phyloP scores from a whole-genome alignment of 2,888 invertebrate species.

The Melanargia galathea region DNA sequence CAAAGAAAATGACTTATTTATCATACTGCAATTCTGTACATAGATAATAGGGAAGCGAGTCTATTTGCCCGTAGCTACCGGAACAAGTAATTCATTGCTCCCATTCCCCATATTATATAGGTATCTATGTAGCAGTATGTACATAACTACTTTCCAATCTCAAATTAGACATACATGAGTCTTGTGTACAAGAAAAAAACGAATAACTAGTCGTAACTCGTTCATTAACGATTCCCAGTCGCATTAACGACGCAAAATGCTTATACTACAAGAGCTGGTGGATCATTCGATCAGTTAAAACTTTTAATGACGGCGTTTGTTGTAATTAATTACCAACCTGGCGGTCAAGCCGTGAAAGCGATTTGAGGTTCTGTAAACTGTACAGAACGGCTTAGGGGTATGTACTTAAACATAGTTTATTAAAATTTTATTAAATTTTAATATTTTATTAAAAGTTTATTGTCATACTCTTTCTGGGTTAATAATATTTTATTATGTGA shows the following conservation, averaged over 20 bases:
- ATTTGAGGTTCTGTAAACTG: too few species aligned
- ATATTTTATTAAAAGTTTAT: too few species aligned
- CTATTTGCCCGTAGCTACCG: constrained; percentile 21
- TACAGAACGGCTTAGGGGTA: too few species aligned
- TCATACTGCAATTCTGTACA: background rate
- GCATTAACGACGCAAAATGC: constrained; percentile 38
- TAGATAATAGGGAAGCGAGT: background rate
- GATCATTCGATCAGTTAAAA: background rate
- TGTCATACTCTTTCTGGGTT: too few species aligned
- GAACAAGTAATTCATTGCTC: constrained; percentile 34
- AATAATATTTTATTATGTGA: too few species aligned
- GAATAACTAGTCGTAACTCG: constrained; percentile 38
- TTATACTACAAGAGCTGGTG: constrained; percentile 3
- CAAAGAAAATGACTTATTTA: too few species aligned
- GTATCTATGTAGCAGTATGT: constrained; percentile 15
- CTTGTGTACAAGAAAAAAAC: constrained; percentile 36
- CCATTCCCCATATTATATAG: constrained; percentile 40
- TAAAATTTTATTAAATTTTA: too few species aligned
- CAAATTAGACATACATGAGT: constrained; percentile 43
- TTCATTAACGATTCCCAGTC: constrained; percentile 42
- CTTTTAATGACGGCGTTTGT: too few species aligned
- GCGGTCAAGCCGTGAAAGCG: too few species aligned
- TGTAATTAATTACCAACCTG: too few species aligned
- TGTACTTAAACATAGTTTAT: too few species aligned
- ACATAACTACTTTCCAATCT: constrained; percentile 42